A percentile compares a stretch with the other conserved stretches of the same genome.
These are phyloP conservation scores for Galeopsomyia nigrocyanea DNA, from an alignment of 2,888 invertebrate genomes.

Conservation along the genomic window DNA sequence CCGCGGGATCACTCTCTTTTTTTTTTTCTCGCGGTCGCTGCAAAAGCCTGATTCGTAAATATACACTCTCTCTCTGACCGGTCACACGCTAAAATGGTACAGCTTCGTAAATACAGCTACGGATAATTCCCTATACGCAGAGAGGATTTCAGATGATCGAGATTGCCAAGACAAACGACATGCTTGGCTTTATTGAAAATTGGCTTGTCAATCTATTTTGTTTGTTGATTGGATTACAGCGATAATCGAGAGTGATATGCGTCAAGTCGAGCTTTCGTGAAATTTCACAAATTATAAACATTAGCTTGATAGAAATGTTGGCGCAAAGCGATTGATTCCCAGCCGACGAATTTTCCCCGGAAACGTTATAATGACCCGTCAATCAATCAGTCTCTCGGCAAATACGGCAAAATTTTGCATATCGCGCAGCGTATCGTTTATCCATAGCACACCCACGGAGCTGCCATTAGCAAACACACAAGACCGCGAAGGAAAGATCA, in stretches of 20 bases:
- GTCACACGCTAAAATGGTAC: neutral
- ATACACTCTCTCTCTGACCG: neutral
- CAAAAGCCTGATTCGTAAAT: constrained; percentile 25
- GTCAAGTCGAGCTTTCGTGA: too few species aligned
- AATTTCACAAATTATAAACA: too few species aligned
- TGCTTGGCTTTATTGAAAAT: constrained; percentile 35
- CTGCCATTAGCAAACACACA: neutral
- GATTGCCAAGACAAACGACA: constrained; percentile 7
- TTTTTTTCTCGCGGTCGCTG: constrained; percentile 2
- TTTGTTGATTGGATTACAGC: neutral
- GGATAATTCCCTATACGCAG: neutral
- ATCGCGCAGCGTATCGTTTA: too few species aligned
- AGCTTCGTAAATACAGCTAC: constrained; percentile 32
- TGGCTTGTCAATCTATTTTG: constrained; percentile 8
- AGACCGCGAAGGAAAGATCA: constrained; percentile 29
- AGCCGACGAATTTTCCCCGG: too few species aligned
- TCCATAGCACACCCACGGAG: neutral
- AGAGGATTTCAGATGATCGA: constrained; percentile 5
- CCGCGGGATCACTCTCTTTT: constrained; percentile 10
- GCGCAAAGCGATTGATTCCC: too few species aligned
- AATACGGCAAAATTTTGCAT: too few species aligned
- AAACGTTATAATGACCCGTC: too few species aligned
- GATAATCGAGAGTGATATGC: too few species aligned
- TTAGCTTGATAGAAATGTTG: too few species aligned
- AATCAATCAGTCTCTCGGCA: too few species aligned